Conservation (phyloP, 2,888 invertebrate genomes). For the Euzetes globulus region DNA sequence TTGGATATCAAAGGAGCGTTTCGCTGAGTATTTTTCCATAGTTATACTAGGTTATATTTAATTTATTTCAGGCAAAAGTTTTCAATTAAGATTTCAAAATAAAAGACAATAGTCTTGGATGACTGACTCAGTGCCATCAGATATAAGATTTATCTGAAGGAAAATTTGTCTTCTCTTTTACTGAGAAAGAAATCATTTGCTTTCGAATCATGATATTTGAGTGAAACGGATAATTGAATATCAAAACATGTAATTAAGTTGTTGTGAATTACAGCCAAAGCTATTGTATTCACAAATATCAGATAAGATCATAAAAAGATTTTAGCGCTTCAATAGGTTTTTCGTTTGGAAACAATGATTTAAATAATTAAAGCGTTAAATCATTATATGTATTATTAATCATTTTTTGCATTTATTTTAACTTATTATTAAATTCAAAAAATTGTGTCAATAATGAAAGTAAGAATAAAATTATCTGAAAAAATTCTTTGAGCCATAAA, state of each 20-base stretch:
- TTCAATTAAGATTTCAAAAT: too few relatives aligned
- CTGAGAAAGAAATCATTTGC: too few relatives aligned
- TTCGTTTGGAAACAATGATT: neutral
- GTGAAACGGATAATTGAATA: neutral
- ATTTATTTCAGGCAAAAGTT: too few relatives aligned
- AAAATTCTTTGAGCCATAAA: neutral
- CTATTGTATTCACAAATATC: neutral
- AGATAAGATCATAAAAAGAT: neutral
- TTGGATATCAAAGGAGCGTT: too few relatives aligned
- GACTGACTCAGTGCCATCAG: too few relatives aligned
- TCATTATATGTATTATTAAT: neutral
- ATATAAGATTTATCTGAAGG: too few relatives aligned
- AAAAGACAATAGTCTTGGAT: too few relatives aligned
- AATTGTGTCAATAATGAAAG: conserved; percentile 15
- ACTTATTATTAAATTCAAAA: too few relatives aligned
- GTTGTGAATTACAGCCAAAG: neutral
- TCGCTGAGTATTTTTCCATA: too few relatives aligned
- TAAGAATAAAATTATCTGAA: neutral
- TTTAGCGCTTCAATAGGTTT: conserved; percentile 1
- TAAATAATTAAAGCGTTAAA: neutral
- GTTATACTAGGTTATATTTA: too few relatives aligned
- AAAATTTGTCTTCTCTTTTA: too few relatives aligned
- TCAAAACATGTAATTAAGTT: neutral
- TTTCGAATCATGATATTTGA: neutral
- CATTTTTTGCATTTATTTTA: too few relatives aligned